Conservation (phyloP, 2,797 vertebrate genomes). For the Rhodeus uyekii region DNA sequence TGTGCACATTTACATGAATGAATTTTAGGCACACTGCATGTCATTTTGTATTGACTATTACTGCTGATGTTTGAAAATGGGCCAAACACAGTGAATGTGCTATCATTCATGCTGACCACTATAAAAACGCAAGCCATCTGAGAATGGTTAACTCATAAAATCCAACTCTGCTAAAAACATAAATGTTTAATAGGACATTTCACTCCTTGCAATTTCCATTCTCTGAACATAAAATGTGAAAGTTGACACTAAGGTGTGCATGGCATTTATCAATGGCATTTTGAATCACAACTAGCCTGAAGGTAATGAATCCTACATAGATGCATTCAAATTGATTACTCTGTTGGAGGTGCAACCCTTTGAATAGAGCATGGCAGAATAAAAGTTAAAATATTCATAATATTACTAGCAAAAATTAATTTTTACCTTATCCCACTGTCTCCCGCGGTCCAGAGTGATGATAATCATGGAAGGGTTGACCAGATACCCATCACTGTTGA, state of each 20-base stretch:
- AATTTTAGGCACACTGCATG: not conserved
- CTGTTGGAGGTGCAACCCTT: not conserved
- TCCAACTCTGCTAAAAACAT: conserved; percentile 14
- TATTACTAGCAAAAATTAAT: not conserved
- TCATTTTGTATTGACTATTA: not conserved
- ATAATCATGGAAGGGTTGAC: conserved; percentile 93
- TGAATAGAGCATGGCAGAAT: not conserved
- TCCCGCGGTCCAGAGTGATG: conserved; percentile 90
- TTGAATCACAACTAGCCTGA: conserved; percentile 21
- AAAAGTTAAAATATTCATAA: not conserved
- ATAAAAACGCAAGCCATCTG: not conserved
- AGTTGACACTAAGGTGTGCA: not conserved
- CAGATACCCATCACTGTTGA: conserved; percentile 92
- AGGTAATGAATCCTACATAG: conserved; percentile 2
- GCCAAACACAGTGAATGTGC: not conserved
- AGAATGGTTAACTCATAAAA: not conserved
- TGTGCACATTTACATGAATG: not conserved
- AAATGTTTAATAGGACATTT: conserved; percentile 12
- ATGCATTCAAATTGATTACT: conserved; percentile 4
- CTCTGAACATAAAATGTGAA: conserved; percentile 10
- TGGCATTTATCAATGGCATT: conserved; percentile 3
- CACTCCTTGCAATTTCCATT: not conserved
- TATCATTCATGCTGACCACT: conserved; percentile 12
- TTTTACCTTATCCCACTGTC: conserved; percentile 94
- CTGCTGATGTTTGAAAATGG: not conserved